Base-by-base conservation (phyloP, 2,113 vertebrate genomes). In the Podarcis muralis region DNA sequence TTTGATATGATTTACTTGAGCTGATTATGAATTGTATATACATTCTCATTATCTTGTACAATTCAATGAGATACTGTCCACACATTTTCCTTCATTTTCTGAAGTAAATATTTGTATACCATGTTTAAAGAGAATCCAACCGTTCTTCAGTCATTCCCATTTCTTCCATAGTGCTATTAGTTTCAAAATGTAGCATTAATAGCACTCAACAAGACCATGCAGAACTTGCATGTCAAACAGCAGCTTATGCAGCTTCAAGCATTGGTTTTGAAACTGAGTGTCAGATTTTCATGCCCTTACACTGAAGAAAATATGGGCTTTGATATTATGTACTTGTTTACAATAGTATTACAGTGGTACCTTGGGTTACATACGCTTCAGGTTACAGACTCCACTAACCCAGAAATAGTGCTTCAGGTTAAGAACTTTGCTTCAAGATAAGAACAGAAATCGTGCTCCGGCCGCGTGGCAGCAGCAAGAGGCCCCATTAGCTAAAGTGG, bases 61-160 rank as follows among this genome's bases (percentile, higher is more conserved):
- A 11, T 37, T 37, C 65, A 72, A 9, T 35, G 30, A 53, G 32
- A 72, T 43, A 57, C n/a, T 87, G 23, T 87, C 32, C 91, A 78
- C 78, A 92, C 87, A 88, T 93, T 84, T 88, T 84, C 92, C 92
- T 75, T 93, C 90, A 87, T 92, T 89, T 82, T 80, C 53, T 89
- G 83, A 84, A 74, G 43, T 76, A 18, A 79, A 0, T 1, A 43
- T 81, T 68, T 69, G 88, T 82, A 20, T 43, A 79, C 35, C 35
- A 85, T 80, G 79, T 72, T 71, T 83, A 68, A 88, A 62, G 81
- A 93, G 84, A 65, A 32, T 48, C 68, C 35, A 15, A 68, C 30
- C 69, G 40, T 7, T n/a, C 66, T 43, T 71, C 86, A 71, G 92
- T 93, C 86, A 37, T 93, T 92, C 88, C 87, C 83, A 16, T 32